Conservation (phyloP, 2,797 vertebrate species). For the Enteromius mattozi region DNA sequence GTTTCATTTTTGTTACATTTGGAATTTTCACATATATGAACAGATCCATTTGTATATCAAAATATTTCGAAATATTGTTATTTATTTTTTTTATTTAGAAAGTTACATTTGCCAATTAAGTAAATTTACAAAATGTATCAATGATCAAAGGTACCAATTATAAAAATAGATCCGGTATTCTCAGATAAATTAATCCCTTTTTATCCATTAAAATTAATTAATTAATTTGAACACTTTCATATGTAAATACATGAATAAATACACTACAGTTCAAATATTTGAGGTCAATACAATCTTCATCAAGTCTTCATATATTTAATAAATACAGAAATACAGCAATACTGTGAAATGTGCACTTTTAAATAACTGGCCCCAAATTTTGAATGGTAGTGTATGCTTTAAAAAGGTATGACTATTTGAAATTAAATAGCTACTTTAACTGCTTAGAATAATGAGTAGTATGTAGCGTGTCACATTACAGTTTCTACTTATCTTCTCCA, state of each 20-base stretch:
- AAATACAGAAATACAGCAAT: not conserved
- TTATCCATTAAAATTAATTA: not conserved
- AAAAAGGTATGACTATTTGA: not conserved
- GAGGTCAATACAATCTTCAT: not conserved
- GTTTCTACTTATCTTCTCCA: not conserved
- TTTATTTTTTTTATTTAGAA: too few species aligned
- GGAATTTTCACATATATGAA: not conserved
- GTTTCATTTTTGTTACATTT: not conserved
- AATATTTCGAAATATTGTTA: not conserved
- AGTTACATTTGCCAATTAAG: too few species aligned
- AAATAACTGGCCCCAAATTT: not conserved
- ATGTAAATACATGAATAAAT: not conserved
- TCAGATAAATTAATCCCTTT: not conserved
- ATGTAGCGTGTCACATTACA: not conserved
- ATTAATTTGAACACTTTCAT: not conserved
- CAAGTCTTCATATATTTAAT: not conserved
- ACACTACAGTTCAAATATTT: not conserved
- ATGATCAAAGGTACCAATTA: not conserved
- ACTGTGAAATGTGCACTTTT: not conserved
- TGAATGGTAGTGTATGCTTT: not conserved
- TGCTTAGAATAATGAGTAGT: not conserved
- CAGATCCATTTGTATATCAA: not conserved
- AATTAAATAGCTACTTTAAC: not conserved
- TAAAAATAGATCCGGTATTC: not conserved
- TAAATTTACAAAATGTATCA: not conserved